Evolutionary conservation across 2,888 invertebrate species (phyloP).

Genomic region (Stenoptilia bipunctidactyla): DNA sequence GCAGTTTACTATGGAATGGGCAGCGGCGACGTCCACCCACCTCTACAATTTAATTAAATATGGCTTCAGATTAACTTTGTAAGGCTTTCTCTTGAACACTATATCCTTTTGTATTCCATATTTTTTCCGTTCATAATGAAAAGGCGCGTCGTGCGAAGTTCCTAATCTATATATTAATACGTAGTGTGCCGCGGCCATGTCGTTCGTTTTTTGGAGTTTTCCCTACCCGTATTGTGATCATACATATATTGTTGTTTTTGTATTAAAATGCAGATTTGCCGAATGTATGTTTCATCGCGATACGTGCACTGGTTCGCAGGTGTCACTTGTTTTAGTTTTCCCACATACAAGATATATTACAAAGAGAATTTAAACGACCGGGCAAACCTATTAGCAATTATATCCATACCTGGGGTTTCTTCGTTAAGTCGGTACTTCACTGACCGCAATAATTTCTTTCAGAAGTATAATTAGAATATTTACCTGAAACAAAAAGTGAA

Average conservation of each 20-base stretch:
- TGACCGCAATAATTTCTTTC: not conserved
- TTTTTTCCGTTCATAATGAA: constrained; percentile 28
- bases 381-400: not conserved
- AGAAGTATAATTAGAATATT: constrained; percentile 15
- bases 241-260: too few relatives aligned
- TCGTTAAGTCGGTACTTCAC: not conserved
- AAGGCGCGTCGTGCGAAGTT: constrained; percentile 1
- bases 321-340: too few relatives aligned
- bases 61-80: constrained; percentile 64
- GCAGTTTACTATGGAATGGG: constrained; percentile 42
- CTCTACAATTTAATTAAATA: constrained; percentile 68
- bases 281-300: too few relatives aligned
- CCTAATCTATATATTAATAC: too few relatives aligned
- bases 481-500: constrained; percentile 57
- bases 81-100: constrained; percentile 57
- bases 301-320: too few relatives aligned
- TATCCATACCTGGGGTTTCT: constrained; percentile 16
- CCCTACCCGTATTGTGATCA: too few relatives aligned
- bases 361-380: too few relatives aligned
- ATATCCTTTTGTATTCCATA: constrained; percentile 48
- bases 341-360: constrained; percentile 10
- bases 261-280: too few relatives aligned
- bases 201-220: too few relatives aligned
- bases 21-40: constrained; percentile 36
- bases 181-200: too few relatives aligned